Base-by-base conservation (phyloP, 2,797 vertebrate genomes). In the Nothura maculosa region DNA sequence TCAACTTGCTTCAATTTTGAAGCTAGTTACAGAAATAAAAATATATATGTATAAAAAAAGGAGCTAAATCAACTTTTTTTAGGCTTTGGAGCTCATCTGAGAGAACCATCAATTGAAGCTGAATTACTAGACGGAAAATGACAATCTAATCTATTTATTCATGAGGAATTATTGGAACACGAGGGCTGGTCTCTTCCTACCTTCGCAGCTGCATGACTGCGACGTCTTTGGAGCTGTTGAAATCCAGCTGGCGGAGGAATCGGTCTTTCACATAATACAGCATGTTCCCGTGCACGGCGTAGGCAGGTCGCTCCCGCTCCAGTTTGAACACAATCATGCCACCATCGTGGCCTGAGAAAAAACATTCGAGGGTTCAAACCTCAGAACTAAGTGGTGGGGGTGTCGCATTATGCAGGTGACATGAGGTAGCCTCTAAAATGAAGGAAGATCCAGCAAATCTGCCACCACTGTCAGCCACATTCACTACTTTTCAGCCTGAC, bases 251-350 rank as follows among this genome's bases (percentile, higher is more conserved):
- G 19, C 99, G 98, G 45, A 99, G 98, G 97, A 99, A 99, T 1
- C 99, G 98, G 89, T 99, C 99, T 94, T 99, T 99, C 50, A 99
- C 99, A 0, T 99, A 99, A 92, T 99, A 99, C 12, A 99, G 97
- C 98, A 98, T 97, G 92, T 99, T 99, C 6, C 99, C 98, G 0
- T 99, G 99, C 17, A 99, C 99, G 0, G 99, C 99, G 2, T 99
- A 99, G 3, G 99, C 99, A 0, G 99, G 99, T 3, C 99, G 98
- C 95, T 99, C 99, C 0, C 99, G 97, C 94, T 99, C 99, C 97
- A 99, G 97, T 92, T 99, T 99, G 97, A 99, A 99, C 24, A 99
- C 99, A 12, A 99, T 98, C 99, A 99, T 99, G 8, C 99, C 99
- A 1, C 99, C 99, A 36, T 99, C 99, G 2, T 99, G 99, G 67